Evolutionary conservation across 2,797 vertebrate species (phyloP), one percentile per base, ranked within the genome.

Genomic region (Cyprinodon diabolis): DNA sequence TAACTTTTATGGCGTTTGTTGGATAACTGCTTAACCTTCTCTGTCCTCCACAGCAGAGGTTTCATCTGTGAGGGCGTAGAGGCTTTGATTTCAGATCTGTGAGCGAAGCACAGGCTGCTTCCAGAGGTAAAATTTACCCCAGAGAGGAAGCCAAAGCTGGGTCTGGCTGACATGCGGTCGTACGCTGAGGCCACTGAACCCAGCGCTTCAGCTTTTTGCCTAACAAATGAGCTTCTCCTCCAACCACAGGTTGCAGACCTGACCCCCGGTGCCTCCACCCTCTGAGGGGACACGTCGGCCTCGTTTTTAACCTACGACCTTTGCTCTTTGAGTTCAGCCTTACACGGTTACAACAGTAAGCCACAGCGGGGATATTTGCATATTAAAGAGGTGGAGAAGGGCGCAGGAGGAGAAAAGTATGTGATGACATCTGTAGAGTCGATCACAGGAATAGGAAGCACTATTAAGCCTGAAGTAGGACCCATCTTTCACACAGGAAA

Each of bases 171-270:
- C 80, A 80, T 76, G 78, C 49, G 70, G 17, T 0, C 63, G 43
- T 84, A 86, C 84, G 56, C 75, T 8, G 40, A 84, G 85, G 71
- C 45, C 9, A 15, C 75, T 84, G 81, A 86, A 84, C 87, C 75
- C 30, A 0, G 17, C 3, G 11, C 54, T 52, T 9, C 48, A 4
- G 23, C 23, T 35, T 65, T 89, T 87, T 90, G 80, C 74, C 71
- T 86, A 76, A 76, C 76, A 85, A 82, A 87, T 85, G 0, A 54
- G 6, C 23, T 21, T 23, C 76, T 75, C 56, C 74, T 7, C n/a
- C 49, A 37, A 10, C 57, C 62, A 14, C 51, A 17, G 54, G 69
- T 69, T 78, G 40, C 51, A 72, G 80, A 70, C 82, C 68, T 40
- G 80, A 79, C 78, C 45, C 12, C 1, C 54, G 17, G 68, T 30